Base-by-base conservation (phyloP, 1,140 invertebrate species). In the Scaptomyza hsui region DNA sequence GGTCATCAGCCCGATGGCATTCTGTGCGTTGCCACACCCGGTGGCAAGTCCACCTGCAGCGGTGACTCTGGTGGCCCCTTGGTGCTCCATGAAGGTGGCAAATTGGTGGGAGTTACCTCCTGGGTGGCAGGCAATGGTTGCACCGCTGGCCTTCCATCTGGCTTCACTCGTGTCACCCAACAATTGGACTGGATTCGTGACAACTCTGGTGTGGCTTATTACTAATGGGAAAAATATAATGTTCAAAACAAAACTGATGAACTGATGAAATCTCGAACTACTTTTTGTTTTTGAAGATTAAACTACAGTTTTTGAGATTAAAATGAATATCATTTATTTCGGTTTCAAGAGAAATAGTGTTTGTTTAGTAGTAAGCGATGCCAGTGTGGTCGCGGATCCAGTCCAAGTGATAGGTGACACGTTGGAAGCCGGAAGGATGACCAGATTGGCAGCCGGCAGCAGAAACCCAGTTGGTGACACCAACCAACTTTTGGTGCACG, bases 61-160 rank as follows among this genome's bases (percentile, higher is more conserved):
- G 93, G 93, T 60, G 93, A 94, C 90, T 93, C 92, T 69, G 93
- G 93, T 52, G 93, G 93, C 29, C 92, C 92, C 9, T 75, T 94
- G 51, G 90, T 92, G 0, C 91, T 92, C 51, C 67, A 78, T 7
- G 92, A 93, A 57, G 72, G 67, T 1, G 55, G 61, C 10, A 89
- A 89, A 0, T 89, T 92, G 39, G 89, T 93, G 3, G 93, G 93
- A 15, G 89, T 94, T 12, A 91, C 93, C 9, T 93, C 83, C 45
- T 90, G 74, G 24, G 78, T 67, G 1, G 19, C 74, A 3, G 18
- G 61, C 19, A 47, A 16, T 6, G 74, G 78, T 1, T 82, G 78
- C 37, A 63, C 59, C 13, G 51, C 79, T 10, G 78, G 74, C 3
- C 55, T 53, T 41, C 93, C 93, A 47, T 89, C 91, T 45, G 93